Evolutionary conservation across 2,797 vertebrate species (phyloP), one percentile per base, ranked within the genome.

Genomic region (Silurus aristotelis): DNA sequence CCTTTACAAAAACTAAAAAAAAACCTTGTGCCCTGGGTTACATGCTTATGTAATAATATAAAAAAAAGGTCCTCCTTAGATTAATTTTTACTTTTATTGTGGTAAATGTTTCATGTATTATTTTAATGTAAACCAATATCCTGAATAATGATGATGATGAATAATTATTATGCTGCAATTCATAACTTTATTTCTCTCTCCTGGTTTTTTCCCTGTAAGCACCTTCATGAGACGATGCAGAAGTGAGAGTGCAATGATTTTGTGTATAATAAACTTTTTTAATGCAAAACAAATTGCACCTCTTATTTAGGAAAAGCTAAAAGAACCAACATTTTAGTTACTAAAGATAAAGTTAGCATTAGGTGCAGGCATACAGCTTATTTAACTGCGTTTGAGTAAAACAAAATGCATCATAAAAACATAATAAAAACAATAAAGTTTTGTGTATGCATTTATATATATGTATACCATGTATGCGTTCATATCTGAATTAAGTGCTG

Each of bases 171-270:
- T 64, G 48, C 60, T 64, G 38, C 22, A 80, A 80, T 48, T 64
- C 60, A 80, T 80, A 64, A 64, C 77, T 63, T 64, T 64, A 64
- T 17, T 46, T 46, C 76, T 63, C 55, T 31, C 73, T 76, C 14
- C 1, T 43, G 31, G 22, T 31, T n/a, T 10, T 31, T 43, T 55
- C 31, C 22, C 27, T 25, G 43, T 63, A 63, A 66, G 27, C 63
- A 67, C 8, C 43, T 19, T 46, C 64, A 52, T 80, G 61, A 66
- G 46, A 60, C 25, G 38, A 60, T 31, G 20, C 75, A 13, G 27
- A 80, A 20, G n/a, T 27, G 55, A 80, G 14, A 66, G 22, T 17
- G 63, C n/a, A 52, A 80, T 80, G 46, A 48, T 64, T 80, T 80
- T 27, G 14, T 55, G 27, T 85, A 46, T 58, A 76, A 66, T 75